Base-by-base conservation (phyloP, 2,797 vertebrate genomes). In the Onychomys arenicola region DNA sequence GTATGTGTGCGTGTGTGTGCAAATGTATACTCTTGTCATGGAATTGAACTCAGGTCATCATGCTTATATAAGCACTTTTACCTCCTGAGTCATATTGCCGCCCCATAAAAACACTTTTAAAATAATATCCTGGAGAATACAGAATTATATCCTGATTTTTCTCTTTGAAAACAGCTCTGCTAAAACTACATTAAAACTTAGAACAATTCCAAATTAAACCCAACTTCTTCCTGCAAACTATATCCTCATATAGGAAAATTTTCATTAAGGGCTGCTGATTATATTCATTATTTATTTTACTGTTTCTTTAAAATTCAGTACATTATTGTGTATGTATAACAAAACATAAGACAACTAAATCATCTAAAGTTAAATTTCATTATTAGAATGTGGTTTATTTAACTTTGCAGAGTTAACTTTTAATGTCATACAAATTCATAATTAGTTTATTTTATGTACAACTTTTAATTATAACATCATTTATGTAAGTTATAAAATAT, bases 141-240 rank as follows among this genome's bases (percentile, higher is more conserved):
- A 82, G 61, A 95, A 59, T 91, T 86, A n/a, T 12, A 40, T 80
- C 80, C 67, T 91, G 27, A 5, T 95, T 93, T 87, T 90, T 43
- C 3, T 25, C 5, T 80, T 6, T 89, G 65, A 90, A 89, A 95
- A 71, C 13, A 73, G 43, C 13, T 55, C 3, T 52, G 49, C 19
- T 77, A 88, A 96, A 94, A 76, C 25, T 61, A 40, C 82, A 81
- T 73, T 82, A 55, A 90, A 95, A 86, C 6, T 76, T 71, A 1
- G 65, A 55, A 76, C 23, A 95, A 57, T 2, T 73, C 43, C 2
- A 85, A 49, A 82, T 17, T 91, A 93, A 96, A 37, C 5, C 12
- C 95, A 49, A 75, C 12, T 88, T 81, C 37, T 96, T 78, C 16
- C 16, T 13, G 16, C 21, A 75, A 13, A 93, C 76, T 81, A 37